Conservation (phyloP, 1,140 invertebrate species). For the Cotesia glomerata region DNA sequence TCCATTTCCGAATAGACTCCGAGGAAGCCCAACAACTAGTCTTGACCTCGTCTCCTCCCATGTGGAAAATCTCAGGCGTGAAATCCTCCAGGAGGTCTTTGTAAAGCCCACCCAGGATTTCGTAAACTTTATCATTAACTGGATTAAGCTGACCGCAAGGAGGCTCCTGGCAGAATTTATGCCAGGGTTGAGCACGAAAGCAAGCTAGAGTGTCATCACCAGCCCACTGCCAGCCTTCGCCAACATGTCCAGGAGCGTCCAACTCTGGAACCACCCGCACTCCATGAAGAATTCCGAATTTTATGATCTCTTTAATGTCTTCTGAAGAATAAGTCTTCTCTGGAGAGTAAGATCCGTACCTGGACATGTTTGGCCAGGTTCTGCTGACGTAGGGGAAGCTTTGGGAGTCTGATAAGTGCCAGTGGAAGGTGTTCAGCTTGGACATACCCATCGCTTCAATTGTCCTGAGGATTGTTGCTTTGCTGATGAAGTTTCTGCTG, state of each 20-base stretch:
- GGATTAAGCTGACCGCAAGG: conserved; percentile 88
- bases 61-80: conserved; percentile 81
- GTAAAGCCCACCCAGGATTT: conserved; percentile 76
- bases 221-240: conserved; percentile 83
- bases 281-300: conserved; percentile 75
- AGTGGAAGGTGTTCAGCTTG: conserved; percentile 79
- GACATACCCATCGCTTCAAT: conserved; percentile 81
- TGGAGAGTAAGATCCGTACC: conserved; percentile 75
- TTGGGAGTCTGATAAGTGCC: conserved; percentile 16
- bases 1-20: conserved; percentile 71
- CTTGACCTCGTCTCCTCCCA: conserved; percentile 87
- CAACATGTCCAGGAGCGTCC: conserved; percentile 87
- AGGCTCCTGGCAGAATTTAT: conserved; percentile 79
- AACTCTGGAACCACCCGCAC: conserved; percentile 83
- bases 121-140: conserved; percentile 74
- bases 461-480: conserved; percentile 74
- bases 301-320: conserved; percentile 68
- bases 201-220: conserved; percentile 61
- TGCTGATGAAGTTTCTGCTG: conserved; percentile 74
- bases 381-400: conserved; percentile 78
- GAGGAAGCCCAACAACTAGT: conserved; percentile 80
- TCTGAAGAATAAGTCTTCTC: conserved; percentile 68
- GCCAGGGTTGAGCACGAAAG: conserved; percentile 77
- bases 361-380: conserved; percentile 71
- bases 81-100: conserved; percentile 72